Conservation (phyloP, 1,140 invertebrate genomes). For the Lordiphosa stackelbergi region DNA sequence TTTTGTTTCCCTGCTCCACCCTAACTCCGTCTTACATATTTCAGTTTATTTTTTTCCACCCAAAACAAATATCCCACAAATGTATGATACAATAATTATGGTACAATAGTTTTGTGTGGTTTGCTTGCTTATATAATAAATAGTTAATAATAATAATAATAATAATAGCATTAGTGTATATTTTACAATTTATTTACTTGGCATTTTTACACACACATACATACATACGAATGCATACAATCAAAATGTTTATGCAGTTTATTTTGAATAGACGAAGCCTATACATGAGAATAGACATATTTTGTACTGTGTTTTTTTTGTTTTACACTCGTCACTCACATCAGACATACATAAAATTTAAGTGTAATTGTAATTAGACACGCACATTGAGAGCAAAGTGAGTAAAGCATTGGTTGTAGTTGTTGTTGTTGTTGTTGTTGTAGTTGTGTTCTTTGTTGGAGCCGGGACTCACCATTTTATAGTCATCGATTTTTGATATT, state of each 20-base stretch:
- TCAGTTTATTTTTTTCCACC: too few species aligned
- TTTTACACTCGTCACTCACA: conserved; percentile 8
- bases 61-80: too few species aligned
- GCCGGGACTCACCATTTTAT: conserved; percentile 94
- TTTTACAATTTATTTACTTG: conserved; percentile 4
- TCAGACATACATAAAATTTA: conserved; percentile 28
- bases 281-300: conserved; percentile 4
- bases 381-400: conserved; percentile 54
- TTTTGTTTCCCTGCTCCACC: too few species aligned
- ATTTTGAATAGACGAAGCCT: conserved; percentile 5
- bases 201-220: conserved; percentile 14
- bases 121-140: too few species aligned
- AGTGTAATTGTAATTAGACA: conserved; percentile 13
- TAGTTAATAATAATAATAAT: too few species aligned
- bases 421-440: conserved; percentile 22
- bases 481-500: conserved; percentile 99
- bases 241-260: conserved; percentile 41
- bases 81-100: too few species aligned
- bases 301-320: conserved; percentile 13
- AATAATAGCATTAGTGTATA: conserved; percentile 6
- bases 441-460: conserved; percentile 25
- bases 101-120: too few species aligned
- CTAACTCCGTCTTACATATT: too few species aligned
- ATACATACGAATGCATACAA: conserved; percentile 20
- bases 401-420: conserved; percentile 19